Evolutionary conservation across 2,113 vertebrate species (phyloP).

Genomic region (cattle (Bos taurus)): ARS-UCD2.0 NC_037338.1:66707001-66707500

Average conservation of each 20-base stretch:
- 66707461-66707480: conserved; percentile 34
- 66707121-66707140: background rate
- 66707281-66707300: background rate
- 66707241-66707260: conserved; percentile 10
- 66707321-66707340: conserved; percentile 28
- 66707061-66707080: background rate
- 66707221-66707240: background rate
- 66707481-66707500: conserved; percentile 38
- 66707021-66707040: background rate
- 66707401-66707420: conserved; percentile 65
- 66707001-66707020: background rate
- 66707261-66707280: background rate
- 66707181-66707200: background rate
- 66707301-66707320: background rate
- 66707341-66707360: conserved; percentile 34
- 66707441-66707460: conserved; percentile 69
- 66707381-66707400: conserved; percentile 50
- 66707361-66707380: conserved; percentile 41
- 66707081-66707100: background rate
- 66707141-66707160: background rate
- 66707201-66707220: background rate
- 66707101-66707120: background rate
- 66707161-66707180: background rate
- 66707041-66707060: background rate
- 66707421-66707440: conserved; percentile 53